These are phyloP conservation scores for Lagopus muta DNA, from an alignment of 2,113 vertebrate species.

Conservation along the genomic window DNA sequence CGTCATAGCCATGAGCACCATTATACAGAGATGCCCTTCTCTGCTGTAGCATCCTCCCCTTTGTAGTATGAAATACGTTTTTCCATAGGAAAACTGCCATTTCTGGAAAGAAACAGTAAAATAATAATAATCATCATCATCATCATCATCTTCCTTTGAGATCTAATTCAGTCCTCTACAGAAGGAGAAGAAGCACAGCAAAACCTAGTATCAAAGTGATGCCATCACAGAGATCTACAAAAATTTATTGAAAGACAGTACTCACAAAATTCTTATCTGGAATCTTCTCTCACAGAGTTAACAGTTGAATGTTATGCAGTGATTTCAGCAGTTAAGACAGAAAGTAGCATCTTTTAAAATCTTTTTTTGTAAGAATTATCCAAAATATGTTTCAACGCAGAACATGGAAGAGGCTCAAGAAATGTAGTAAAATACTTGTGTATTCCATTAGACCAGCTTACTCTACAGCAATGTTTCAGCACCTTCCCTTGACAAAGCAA, in stretches of 20 bases:
- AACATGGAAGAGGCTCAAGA: neutral
- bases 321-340: neutral
- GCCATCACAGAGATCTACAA: neutral
- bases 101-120: slow-evolving; percentile 66
- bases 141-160: neutral
- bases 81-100: slow-evolving; percentile 82
- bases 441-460: neutral
- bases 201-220: neutral
- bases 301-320: neutral
- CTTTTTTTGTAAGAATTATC: neutral
- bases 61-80: slow-evolving; percentile 60
- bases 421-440: fast-evolving
- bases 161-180: neutral
- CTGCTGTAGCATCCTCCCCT: slow-evolving; percentile 64
- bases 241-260: neutral
- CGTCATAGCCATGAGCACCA: slow-evolving; percentile 75
- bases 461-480: neutral
- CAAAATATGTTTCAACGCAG: neutral
- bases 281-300: neutral
- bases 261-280: neutral
- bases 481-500: neutral
- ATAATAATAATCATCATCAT: neutral
- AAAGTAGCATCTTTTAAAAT: neutral
- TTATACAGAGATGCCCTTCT: slow-evolving; percentile 77
- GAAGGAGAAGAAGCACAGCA: neutral